phyloP scores from a whole-genome alignment of 1,140 invertebrate species.

The Oedothorax gibbosus region DNA sequence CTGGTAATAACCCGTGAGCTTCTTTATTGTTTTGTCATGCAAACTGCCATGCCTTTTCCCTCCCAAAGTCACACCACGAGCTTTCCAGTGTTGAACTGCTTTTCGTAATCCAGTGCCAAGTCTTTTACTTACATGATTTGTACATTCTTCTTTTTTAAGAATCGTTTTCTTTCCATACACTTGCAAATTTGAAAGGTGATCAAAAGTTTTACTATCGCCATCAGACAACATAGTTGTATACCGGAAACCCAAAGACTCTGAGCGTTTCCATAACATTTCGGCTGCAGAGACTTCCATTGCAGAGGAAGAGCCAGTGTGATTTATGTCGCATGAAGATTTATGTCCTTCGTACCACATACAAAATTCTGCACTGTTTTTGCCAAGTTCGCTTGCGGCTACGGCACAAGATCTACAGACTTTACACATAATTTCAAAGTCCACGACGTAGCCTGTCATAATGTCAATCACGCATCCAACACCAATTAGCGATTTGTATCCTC shows the following conservation, averaged over 20 bases:
- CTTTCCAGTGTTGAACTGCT: not conserved
- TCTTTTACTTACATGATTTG: not conserved
- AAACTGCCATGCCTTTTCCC: not conserved
- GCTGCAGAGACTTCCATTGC: not conserved
- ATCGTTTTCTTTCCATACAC: too few relatives aligned
- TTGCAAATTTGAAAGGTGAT: not conserved
- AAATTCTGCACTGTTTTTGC: not conserved
- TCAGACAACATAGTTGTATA: constrained; percentile 13
- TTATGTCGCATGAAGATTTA: too few relatives aligned
- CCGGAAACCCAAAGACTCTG: too few relatives aligned
- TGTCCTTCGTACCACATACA: not conserved
- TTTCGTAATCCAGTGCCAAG: constrained; percentile 1
- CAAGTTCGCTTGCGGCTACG: not conserved
- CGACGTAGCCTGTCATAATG: not conserved
- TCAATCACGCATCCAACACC: not conserved
- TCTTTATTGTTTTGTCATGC: not conserved
- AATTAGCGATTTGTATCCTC: not conserved
- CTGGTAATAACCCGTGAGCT: not conserved
- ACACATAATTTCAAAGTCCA: constrained; percentile 5
- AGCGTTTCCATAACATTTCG: constrained; percentile 3
- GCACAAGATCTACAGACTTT: not conserved
- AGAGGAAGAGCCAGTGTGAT: not conserved
- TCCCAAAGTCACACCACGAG: too few relatives aligned
- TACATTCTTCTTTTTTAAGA: not conserved
- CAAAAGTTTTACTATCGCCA: not conserved